Base-by-base conservation (phyloP, 2,888 invertebrate genomes). In the Brachyptera risi region DNA sequence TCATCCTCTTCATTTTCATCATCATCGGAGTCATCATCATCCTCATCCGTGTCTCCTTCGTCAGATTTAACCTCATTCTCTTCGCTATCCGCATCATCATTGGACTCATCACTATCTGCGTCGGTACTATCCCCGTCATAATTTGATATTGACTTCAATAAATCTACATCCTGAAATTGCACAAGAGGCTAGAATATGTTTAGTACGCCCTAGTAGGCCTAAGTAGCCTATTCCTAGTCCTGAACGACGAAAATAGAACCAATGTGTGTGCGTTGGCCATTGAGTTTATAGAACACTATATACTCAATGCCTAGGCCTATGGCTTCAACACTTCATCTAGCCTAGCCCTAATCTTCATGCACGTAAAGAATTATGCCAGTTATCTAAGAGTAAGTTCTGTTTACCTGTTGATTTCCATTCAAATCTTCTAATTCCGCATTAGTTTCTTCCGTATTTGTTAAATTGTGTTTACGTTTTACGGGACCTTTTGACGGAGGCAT, bases 51-150 rank as follows among this genome's bases (percentile, higher is more conserved):
- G 11, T 38, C 56, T 31, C 65, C 58, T 35, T 63, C 54, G 1
- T 58, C 49, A 23, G 62, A 59, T 49, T 69, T 65, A 35, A 63
- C 57, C 1, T 47, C 59, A 31, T 51, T 56, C 2, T 17, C 71
- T 2, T 69, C 70, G 26, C 68, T 67, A 40, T 69, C 70, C 23
- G 71, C 71, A 49, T 71, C 69, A n/a, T 71, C 71, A 58, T 76
- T 75, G 17, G 69, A 68, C 47, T 71, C 71, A 66, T 69, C 69
- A 19, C 68, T 67, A 58, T 70, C 51, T 19, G 68, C 11, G 63
- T 73, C 73, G 60, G 77, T 73, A 61, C 75, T 75, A 63, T 80
- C 79, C 31, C 70, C 74, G 24, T 76, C 74, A 59, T 74, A 73
- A 62, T 75, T 71, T 27, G 61, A 42, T 13, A 64, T 56, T 24